These are phyloP conservation scores for Siphamia tubifer DNA, from an alignment of 2,113 vertebrate genomes.

Conservation along the genomic window DNA sequence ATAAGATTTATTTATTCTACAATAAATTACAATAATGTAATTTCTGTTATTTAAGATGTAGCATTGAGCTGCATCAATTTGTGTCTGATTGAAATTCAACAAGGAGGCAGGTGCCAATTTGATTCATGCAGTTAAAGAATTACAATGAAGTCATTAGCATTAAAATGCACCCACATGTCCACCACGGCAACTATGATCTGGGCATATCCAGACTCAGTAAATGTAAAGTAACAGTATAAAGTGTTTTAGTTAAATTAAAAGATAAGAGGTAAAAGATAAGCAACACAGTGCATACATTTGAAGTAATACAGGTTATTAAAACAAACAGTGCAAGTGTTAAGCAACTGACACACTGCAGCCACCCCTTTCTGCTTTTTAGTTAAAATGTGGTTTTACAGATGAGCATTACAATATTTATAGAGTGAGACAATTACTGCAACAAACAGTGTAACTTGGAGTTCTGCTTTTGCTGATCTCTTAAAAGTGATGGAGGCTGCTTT, in stretches of 20 bases:
- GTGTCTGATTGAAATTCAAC: slow-evolving; percentile 15
- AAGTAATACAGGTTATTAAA: not conserved
- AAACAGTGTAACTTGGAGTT: slow-evolving; percentile 2
- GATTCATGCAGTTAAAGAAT: slow-evolving; percentile 25
- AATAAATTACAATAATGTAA: too few species aligned
- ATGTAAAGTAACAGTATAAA: not conserved
- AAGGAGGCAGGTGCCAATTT: slow-evolving; percentile 46
- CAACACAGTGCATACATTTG: not conserved
- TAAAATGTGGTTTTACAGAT: too few species aligned
- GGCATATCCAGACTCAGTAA: slow-evolving; percentile 12
- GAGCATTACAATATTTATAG: too few species aligned
- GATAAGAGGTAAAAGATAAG: not conserved
- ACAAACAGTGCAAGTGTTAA: not conserved
- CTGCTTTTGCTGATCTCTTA: slow-evolving; percentile 3
- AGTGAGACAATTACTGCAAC: too few species aligned
- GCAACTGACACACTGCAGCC: too few species aligned
- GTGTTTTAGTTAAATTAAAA: not conserved
- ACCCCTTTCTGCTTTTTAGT: too few species aligned
- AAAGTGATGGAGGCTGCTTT: slow-evolving; percentile 25
- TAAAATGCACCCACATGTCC: slow-evolving; percentile 56
- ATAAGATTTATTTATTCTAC: too few species aligned
- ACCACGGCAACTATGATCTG: slow-evolving; percentile 41
- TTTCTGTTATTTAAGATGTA: not conserved
- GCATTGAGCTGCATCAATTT: slow-evolving; percentile 5
- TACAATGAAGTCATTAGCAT: slow-evolving; percentile 72